Evolutionary conservation across 2,888 invertebrate species (phyloP).

Genomic region (Linyphia triangularis): DNA sequence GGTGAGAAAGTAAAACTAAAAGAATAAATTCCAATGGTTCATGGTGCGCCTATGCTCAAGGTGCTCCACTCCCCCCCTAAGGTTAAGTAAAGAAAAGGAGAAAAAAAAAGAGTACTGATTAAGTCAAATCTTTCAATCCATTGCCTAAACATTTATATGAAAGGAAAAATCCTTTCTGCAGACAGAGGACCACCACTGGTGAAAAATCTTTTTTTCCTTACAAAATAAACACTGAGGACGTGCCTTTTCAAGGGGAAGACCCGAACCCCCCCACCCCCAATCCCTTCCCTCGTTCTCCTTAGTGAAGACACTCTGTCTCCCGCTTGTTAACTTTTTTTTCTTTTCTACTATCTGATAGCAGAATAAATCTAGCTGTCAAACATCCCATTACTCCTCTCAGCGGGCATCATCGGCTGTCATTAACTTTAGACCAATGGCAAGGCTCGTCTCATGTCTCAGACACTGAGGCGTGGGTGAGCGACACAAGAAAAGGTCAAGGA

Average conservation of each 20-base stretch:
- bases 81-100: too few relatives aligned
- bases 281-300: background rate
- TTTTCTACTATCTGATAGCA: conserved; percentile 23
- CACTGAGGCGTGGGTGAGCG: conserved; percentile 23
- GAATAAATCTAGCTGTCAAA: conserved; percentile 64
- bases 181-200: background rate
- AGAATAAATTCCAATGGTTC: too few relatives aligned
- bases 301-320: background rate
- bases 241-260: background rate
- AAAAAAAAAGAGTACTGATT: too few relatives aligned
- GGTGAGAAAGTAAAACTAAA: too few relatives aligned
- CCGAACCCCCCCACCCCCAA: background rate
- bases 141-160: too few relatives aligned
- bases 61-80: too few relatives aligned
- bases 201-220: background rate
- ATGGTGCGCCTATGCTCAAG: too few relatives aligned
- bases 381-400: conserved; percentile 61
- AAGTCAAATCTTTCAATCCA: too few relatives aligned
- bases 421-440: conserved; percentile 58
- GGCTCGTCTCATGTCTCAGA: conserved; percentile 23
- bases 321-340: conserved; percentile 4
- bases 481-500: conserved; percentile 35
- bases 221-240: background rate
- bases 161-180: too few relatives aligned
- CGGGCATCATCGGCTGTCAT: conserved; percentile 52